Evolutionary conservation across 2,888 invertebrate species (phyloP).

Genomic region (Archips crataeganus): DNA sequence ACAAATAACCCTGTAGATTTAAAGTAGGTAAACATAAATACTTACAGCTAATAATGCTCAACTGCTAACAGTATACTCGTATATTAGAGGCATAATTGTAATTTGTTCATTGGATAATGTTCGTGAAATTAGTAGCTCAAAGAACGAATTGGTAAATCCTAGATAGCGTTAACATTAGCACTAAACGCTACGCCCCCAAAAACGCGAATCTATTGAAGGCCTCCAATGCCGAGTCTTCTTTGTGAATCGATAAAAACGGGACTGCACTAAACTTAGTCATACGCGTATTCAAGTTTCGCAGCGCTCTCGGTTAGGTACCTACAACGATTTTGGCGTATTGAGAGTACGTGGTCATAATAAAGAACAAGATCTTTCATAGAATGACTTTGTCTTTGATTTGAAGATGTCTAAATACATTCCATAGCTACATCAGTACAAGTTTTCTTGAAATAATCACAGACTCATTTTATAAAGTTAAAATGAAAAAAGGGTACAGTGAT

Average conservation of each 20-base stretch:
- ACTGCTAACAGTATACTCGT: no score
- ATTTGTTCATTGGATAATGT: background rate
- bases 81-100: background rate
- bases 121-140: background rate
- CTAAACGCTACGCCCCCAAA: constrained; percentile 40
- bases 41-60: no score
- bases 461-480: background rate
- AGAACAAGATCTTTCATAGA: background rate
- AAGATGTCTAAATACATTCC: background rate
- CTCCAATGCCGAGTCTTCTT: constrained; percentile 37
- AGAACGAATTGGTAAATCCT: background rate
- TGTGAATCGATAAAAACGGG: constrained; percentile 53
- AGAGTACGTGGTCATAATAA: background rate
- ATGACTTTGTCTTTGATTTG: background rate
- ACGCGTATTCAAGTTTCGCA: constrained; percentile 33
- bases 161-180: background rate
- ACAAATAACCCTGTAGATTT: no score
- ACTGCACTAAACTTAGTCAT: constrained; percentile 43
- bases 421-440: no score
- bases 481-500: background rate
- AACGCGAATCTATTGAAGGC: constrained; percentile 45
- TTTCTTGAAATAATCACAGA: background rate
- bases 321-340: background rate
- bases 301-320: constrained; percentile 8
- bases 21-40: no score